Evolutionary conservation across 2,113 vertebrate genomes (phyloP), one percentile per base, ranked within the genome.

Genomic region (Aegotheles bennettii): DNA sequence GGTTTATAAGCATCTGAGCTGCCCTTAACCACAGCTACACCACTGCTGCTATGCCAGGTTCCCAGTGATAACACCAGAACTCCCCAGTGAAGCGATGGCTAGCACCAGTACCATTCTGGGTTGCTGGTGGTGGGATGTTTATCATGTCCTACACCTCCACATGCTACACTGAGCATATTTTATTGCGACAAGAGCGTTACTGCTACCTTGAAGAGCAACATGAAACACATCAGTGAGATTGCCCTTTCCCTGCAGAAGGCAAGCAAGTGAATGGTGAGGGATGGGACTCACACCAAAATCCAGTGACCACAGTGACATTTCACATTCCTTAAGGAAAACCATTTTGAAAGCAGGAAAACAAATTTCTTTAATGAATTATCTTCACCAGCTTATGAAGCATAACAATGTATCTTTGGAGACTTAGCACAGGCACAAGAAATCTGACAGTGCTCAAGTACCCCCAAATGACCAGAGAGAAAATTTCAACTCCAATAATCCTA

Each of bases 401-500:
- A 77, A 74, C 87, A 71, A 38, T 19, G 42, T 64, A 59, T 60
- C 94, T 97, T 56, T 53, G 68, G 90, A 94, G 93, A 92, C 40
- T 47, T 17, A 18, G 75, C 21, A 23, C 67, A 74, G 74, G 64
- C 51, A 77, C 13, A 33, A 51, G 87, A 61, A 71, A 87, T 35
- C 81, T 81, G 84, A 92, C 48, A 81, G 89, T 51, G 61, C 50
- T 96, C 94, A 94, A 94, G 82, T 51, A 91, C 38, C 92, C 84
- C 83, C 83, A 68, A 43, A 90, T 67, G 91, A 95, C 90, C 95
- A 83, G 81, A 96, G 92, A 96, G 92, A 89, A 97, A 95, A 96
- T 87, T 87, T 95, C 96, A 59, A 90, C 92, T 95, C 94, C 94
- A 89, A 87, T 93, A 97, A 94, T 92, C 95, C 93, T 89, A 93